These are phyloP conservation scores for Manis pentadactyla DNA, from an alignment of 2,797 vertebrate species.

Conservation along the genomic window DNA sequence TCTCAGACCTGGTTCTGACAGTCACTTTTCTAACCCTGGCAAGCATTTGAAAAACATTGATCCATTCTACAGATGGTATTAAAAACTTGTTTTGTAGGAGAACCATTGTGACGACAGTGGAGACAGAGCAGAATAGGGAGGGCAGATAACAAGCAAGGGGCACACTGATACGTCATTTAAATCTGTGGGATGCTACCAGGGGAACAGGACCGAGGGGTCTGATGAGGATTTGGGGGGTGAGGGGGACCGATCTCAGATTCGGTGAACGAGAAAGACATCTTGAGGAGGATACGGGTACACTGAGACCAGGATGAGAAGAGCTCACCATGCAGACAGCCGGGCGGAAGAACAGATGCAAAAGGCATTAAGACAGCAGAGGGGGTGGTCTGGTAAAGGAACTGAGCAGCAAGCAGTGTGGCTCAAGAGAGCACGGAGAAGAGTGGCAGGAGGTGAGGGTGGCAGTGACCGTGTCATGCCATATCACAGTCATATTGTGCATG, in stretches of 20 bases:
- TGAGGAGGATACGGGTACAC: not conserved
- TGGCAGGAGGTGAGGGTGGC: not conserved
- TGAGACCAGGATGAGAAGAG: not conserved
- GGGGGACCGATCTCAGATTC: not conserved
- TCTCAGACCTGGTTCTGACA: not conserved
- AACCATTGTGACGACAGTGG: not conserved
- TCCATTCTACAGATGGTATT: not conserved
- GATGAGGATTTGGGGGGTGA: not conserved
- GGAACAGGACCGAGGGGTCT: not conserved
- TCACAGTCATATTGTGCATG: too few species aligned
- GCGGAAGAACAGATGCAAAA: not conserved
- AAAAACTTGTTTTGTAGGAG: not conserved
- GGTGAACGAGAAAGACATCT: not conserved
- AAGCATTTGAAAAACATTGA: constrained; percentile 23
- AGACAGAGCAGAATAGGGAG: not conserved
- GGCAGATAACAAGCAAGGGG: not conserved
- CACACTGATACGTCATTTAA: not conserved
- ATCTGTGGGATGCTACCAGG: too few species aligned
- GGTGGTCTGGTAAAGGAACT: not conserved
- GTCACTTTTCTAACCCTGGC: not conserved
- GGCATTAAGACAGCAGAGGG: not conserved
- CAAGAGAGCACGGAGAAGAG: not conserved
- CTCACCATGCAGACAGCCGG: not conserved
- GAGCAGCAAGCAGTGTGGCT: not conserved
- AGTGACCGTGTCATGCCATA: not conserved